Evolutionary conservation across 2,888 invertebrate genomes (phyloP).

Genomic region (Prostheceraeus crozeri): DNA sequence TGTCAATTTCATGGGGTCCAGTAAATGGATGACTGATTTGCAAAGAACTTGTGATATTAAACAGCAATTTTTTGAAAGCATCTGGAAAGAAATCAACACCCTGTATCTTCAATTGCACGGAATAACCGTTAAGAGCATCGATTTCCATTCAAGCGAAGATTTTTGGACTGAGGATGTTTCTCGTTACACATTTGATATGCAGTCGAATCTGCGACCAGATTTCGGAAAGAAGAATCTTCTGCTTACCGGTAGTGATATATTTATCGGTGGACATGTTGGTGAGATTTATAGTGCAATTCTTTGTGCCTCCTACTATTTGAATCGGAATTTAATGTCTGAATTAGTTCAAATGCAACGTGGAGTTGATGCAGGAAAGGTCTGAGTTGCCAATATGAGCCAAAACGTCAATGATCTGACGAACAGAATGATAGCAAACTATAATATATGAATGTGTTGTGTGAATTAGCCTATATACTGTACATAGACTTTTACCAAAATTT

Average conservation of each 20-base stretch:
- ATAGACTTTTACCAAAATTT: too few species aligned
- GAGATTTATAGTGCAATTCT: constrained; percentile 49
- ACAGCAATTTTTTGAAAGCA: constrained; percentile 45
- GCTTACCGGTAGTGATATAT: constrained; percentile 54
- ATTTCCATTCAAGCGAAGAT: too few species aligned
- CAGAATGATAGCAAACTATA: too few species aligned
- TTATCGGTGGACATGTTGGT: constrained; percentile 51
- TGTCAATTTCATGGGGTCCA: constrained; percentile 48
- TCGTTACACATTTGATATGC: constrained; percentile 46
- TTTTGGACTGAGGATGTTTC: constrained; percentile 47
- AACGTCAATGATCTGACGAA: too few species aligned
- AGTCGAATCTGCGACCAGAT: too few species aligned
- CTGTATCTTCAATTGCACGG: constrained; percentile 50
- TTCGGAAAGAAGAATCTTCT: constrained; percentile 53
- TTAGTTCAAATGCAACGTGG: too few species aligned
- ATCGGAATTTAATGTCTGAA: constrained; percentile 1
- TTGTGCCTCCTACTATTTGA: constrained; percentile 43
- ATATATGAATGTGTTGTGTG: too few species aligned
- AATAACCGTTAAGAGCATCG: too few species aligned
- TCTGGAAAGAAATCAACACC: constrained; percentile 47
- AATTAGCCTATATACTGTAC: too few species aligned
- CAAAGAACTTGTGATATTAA: constrained; percentile 52
- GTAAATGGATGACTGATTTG: constrained; percentile 46
- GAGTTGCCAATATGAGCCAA: too few species aligned
- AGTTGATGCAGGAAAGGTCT: too few species aligned